Percentiles rank a stretch among this genome's conserved stretches.
Evolutionary conservation across 2,888 invertebrate genomes (phyloP).

Genomic region (Dynastes maya): DNA sequence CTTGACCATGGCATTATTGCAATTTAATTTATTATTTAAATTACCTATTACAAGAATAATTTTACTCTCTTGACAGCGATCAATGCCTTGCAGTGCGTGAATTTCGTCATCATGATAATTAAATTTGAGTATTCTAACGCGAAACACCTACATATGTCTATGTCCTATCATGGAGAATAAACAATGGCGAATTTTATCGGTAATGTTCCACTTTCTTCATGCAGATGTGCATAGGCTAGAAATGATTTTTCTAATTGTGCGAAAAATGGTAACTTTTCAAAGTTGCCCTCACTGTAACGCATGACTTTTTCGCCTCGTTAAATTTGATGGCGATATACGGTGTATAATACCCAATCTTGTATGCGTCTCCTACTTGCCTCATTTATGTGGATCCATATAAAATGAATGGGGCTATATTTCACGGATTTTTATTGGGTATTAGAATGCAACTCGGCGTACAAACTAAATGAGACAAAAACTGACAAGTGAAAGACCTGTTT

Average conservation of each 20-base stretch:
- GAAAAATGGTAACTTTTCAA: conserved; percentile 3
- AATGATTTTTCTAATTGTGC: conserved; percentile 10
- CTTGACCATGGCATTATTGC: no score
- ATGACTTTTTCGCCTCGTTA: not conserved
- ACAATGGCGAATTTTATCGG: no score
- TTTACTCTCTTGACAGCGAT: no score
- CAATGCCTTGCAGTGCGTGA: no score
- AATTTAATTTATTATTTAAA: no score
- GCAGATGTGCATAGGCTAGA: not conserved
- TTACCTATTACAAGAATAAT: no score
- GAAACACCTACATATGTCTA: no score
- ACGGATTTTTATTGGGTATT: conserved; percentile 17
- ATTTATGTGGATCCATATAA: conserved; percentile 19
- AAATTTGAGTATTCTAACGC: no score
- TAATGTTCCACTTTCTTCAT: no score
- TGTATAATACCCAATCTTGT: not conserved
- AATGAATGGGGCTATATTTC: conserved; percentile 23
- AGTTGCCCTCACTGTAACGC: not conserved
- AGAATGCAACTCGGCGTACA: not conserved
- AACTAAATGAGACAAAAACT: conserved; percentile 20
- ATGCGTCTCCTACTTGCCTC: not conserved
- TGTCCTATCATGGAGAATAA: no score
- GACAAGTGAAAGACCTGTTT: conserved; percentile 4
- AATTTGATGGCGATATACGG: not conserved
- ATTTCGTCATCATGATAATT: no score